Conservation (phyloP, 2,888 invertebrate species). For the Macrophya alboannulata region DNA sequence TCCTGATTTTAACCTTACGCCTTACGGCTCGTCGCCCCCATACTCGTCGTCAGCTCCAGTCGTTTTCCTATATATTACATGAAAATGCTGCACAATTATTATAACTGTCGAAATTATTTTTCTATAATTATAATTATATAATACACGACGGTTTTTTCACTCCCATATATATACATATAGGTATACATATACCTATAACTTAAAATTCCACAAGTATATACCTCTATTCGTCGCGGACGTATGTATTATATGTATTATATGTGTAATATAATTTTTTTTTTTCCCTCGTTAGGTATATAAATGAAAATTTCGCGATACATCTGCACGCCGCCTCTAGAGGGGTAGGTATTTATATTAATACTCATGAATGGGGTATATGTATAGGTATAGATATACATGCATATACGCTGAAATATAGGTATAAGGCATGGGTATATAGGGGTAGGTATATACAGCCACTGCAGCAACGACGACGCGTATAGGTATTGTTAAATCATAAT, state of each 20-base stretch:
- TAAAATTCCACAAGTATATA: background rate
- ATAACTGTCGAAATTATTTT: background rate
- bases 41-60: background rate
- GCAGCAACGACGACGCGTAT: background rate
- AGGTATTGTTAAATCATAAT: background rate
- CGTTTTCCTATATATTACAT: slow-evolving; percentile 18
- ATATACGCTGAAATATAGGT: slow-evolving; percentile 1
- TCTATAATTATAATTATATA: background rate
- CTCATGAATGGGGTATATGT: background rate
- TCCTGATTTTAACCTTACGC: background rate
- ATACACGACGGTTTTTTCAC: background rate
- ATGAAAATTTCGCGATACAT: slow-evolving; percentile 4
- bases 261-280: background rate
- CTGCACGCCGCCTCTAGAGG: slow-evolving; percentile 48
- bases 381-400: background rate
- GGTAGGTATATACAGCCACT: background rate
- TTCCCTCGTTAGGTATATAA: background rate
- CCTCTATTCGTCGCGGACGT: background rate
- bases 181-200: no score
- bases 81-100: slow-evolving; percentile 13
- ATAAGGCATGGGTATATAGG: background rate
- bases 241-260: no score
- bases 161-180: background rate
- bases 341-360: background rate
- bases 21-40: background rate